Conservation (phyloP, 2,888 invertebrate species). For the Subacronicta megacephala region DNA sequence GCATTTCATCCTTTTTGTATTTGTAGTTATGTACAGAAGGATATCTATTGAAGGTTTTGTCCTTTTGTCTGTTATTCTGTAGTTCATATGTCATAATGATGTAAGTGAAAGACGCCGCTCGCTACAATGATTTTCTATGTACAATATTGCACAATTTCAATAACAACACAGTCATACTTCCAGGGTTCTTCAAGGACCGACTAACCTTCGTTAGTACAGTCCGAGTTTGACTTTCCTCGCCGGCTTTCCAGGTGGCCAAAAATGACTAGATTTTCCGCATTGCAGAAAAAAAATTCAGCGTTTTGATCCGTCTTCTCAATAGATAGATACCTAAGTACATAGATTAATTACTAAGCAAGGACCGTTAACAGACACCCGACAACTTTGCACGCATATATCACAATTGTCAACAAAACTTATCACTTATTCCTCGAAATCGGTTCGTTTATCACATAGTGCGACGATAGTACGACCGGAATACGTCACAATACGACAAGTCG, state of each 20-base stretch:
- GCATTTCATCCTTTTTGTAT: slow-evolving; percentile 80
- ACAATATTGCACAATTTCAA: slow-evolving; percentile 33
- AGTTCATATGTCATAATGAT: slow-evolving; percentile 62
- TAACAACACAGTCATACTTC: too few species aligned
- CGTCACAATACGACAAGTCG: slow-evolving; percentile 57
- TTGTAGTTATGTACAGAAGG: slow-evolving; percentile 79
- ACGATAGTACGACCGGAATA: slow-evolving; percentile 48
- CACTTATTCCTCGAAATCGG: slow-evolving; percentile 60
- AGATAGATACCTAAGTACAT: background rate
- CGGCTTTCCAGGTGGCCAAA: too few species aligned
- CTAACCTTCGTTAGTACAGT: too few species aligned
- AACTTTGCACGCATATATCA: slow-evolving; percentile 27
- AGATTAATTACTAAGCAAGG: background rate
- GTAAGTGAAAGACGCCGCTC: slow-evolving; percentile 72
- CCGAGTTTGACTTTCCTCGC: too few species aligned
- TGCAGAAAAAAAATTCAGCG: too few species aligned
- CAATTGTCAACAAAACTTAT: slow-evolving; percentile 53
- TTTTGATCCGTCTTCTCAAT: too few species aligned
- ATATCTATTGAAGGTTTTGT: slow-evolving; percentile 78
- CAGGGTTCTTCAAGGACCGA: too few species aligned
- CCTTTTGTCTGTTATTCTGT: slow-evolving; percentile 75
- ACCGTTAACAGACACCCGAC: slow-evolving; percentile 19
- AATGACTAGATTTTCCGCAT: too few species aligned
- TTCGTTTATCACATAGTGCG: slow-evolving; percentile 56
- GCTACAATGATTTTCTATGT: slow-evolving; percentile 9